These are phyloP conservation scores for Eugnorisma glareosa DNA, from an alignment of 2,888 invertebrate species.

Conservation along the genomic window DNA sequence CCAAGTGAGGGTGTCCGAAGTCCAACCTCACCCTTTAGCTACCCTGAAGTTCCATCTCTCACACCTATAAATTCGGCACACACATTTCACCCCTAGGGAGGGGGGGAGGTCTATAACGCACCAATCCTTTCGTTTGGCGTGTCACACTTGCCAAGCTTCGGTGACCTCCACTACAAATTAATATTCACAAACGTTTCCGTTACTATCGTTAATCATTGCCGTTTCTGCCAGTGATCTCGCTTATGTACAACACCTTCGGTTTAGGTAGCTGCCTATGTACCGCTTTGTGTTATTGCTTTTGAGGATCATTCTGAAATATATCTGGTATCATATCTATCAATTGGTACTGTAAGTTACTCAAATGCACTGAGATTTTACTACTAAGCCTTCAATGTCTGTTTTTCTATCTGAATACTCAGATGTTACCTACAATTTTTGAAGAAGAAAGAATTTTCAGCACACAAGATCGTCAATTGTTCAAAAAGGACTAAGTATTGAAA, in stretches of 20 bases:
- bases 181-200: constrained; percentile 90
- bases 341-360: background rate
- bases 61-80: constrained; percentile 91
- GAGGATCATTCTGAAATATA: constrained; percentile 24
- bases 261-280: constrained; percentile 53
- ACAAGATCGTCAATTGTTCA: background rate
- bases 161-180: constrained; percentile 90
- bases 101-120: constrained; percentile 84
- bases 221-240: constrained; percentile 80
- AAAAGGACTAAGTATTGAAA: background rate
- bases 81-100: constrained; percentile 88
- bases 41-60: constrained; percentile 91
- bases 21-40: constrained; percentile 90
- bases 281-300: constrained; percentile 50
- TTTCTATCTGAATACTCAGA: background rate
- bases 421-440: background rate
- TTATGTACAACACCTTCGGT: constrained; percentile 62
- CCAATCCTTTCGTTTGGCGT: constrained; percentile 89
- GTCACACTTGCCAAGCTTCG: constrained; percentile 88
- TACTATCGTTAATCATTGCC: constrained; percentile 88
- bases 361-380: background rate
- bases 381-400: background rate
- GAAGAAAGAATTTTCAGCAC: background rate
- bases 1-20: constrained; percentile 89
- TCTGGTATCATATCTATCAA: background rate